Evolutionary conservation across 2,888 invertebrate species (phyloP).

Genomic region (Bruchidius siliquastri): DNA sequence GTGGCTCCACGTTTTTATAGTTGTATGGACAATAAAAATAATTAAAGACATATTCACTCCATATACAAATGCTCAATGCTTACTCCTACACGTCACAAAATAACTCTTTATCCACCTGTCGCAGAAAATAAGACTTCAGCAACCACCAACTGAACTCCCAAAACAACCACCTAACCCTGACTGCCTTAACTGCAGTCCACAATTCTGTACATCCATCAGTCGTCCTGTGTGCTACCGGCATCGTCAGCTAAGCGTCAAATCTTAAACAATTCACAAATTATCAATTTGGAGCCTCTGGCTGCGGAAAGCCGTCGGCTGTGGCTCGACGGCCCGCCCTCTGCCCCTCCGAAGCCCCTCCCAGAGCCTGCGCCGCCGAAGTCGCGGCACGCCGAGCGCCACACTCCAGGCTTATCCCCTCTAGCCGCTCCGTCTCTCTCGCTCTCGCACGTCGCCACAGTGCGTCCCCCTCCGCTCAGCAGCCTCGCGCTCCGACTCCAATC

Average conservation of each 20-base stretch:
- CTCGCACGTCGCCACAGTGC: slow-evolving; percentile 1
- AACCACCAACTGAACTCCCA: neutral
- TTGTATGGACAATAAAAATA: too few relatives aligned
- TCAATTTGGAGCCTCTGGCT: slow-evolving; percentile 44
- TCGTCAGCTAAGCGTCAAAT: slow-evolving; percentile 46
- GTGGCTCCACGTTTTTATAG: too few relatives aligned
- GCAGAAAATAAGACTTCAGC: neutral
- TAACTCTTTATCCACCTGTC: neutral
- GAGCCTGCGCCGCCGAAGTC: slow-evolving; percentile 40
- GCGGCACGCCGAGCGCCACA: slow-evolving; percentile 33
- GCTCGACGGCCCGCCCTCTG: slow-evolving; percentile 45
- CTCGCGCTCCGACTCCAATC: slow-evolving; percentile 53
- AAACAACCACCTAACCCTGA: neutral
- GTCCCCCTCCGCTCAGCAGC: slow-evolving; percentile 32
- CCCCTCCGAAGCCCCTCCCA: slow-evolving; percentile 40
- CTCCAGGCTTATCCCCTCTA: slow-evolving; percentile 34
- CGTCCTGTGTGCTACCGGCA: slow-evolving; percentile 34
- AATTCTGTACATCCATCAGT: slow-evolving; percentile 20
- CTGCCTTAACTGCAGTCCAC: neutral
- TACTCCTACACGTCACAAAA: neutral
- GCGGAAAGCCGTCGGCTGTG: slow-evolving; percentile 41
- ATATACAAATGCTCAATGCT: too few relatives aligned
- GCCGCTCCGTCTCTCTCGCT: slow-evolving; percentile 28
- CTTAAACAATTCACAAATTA: slow-evolving; percentile 50
- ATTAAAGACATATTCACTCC: too few relatives aligned